Evolutionary conservation across 2,797 vertebrate species (phyloP).

Genomic region (Cossypha niveicapilla): DNA sequence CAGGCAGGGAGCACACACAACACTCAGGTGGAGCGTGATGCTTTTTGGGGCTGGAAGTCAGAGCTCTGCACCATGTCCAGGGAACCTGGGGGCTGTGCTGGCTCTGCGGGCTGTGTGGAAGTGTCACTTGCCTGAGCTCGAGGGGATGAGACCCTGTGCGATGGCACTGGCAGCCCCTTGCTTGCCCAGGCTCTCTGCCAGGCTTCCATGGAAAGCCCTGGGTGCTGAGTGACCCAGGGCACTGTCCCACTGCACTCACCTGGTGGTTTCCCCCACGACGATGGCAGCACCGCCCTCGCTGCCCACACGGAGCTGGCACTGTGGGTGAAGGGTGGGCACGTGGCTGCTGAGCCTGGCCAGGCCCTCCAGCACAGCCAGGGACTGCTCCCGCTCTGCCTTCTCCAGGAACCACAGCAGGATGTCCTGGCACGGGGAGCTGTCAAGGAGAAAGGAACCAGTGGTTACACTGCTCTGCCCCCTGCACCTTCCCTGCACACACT

Average conservation of each 20-base stretch:
- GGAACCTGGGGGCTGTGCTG: not conserved
- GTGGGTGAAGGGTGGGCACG: conserved; percentile 50
- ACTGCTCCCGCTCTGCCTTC: conserved; percentile 67
- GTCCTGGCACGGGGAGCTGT: conserved; percentile 86
- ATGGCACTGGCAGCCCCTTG: accelerated
- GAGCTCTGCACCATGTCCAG: accelerated
- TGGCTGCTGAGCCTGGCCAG: conserved; percentile 74
- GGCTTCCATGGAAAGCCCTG: not conserved
- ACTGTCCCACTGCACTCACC: conserved; percentile 71
- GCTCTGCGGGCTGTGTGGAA: not conserved
- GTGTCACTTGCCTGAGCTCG: accelerated
- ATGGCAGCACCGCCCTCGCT: conserved; percentile 81
- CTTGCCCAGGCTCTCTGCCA: conserved; percentile 1
- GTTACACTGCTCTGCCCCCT: not conserved
- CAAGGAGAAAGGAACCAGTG: not conserved
- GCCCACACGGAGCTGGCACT: conserved; percentile 77
- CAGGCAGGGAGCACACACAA: not conserved
- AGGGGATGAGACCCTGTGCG: accelerated
- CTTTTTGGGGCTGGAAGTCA: not conserved
- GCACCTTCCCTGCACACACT: accelerated
- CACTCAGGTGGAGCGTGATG: accelerated
- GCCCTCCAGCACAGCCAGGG: conserved; percentile 73
- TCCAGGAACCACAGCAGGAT: conserved; percentile 88
- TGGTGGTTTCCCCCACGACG: conserved; percentile 59
- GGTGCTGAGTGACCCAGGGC: accelerated